Conservation (phyloP, 2,113 vertebrate species). For the Carassius carassius region DNA sequence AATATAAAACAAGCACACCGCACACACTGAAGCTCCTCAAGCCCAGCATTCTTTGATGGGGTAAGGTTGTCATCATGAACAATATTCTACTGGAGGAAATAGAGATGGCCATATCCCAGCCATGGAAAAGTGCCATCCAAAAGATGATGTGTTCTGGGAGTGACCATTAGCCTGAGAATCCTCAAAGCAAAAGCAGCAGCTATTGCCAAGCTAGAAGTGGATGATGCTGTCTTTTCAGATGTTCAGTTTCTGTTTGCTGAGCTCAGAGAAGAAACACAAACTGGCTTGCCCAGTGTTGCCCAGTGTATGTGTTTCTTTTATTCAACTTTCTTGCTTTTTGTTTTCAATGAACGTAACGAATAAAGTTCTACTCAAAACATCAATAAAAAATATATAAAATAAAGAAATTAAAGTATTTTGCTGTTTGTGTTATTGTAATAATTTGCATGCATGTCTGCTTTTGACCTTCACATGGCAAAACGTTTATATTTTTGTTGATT, state of each 20-base stretch:
- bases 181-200: constrained; percentile 56
- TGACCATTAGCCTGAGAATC: constrained; percentile 36
- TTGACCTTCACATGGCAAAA: too few relatives aligned
- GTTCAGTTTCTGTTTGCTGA: constrained; percentile 56
- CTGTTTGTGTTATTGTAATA: too few relatives aligned
- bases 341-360: too few relatives aligned
- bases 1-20: constrained; percentile 29
- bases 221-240: constrained; percentile 44
- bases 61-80: constrained; percentile 42
- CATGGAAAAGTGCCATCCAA: constrained; percentile 41
- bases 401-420: too few relatives aligned
- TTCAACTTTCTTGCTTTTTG: too few relatives aligned
- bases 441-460: too few relatives aligned
- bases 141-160: constrained; percentile 48
- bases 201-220: constrained; percentile 53
- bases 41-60: constrained; percentile 26
- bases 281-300: neutral
- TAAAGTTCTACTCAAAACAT: too few relatives aligned
- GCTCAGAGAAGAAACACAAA: constrained; percentile 46
- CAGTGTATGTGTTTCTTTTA: too few relatives aligned
- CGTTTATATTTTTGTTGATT: too few relatives aligned
- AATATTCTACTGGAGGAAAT: constrained; percentile 43
- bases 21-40: constrained; percentile 45
- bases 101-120: constrained; percentile 54
- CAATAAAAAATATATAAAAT: too few relatives aligned